These are phyloP conservation scores for Ypsolopha scabrella DNA, from an alignment of 2,888 invertebrate genomes.

Conservation along the genomic window DNA sequence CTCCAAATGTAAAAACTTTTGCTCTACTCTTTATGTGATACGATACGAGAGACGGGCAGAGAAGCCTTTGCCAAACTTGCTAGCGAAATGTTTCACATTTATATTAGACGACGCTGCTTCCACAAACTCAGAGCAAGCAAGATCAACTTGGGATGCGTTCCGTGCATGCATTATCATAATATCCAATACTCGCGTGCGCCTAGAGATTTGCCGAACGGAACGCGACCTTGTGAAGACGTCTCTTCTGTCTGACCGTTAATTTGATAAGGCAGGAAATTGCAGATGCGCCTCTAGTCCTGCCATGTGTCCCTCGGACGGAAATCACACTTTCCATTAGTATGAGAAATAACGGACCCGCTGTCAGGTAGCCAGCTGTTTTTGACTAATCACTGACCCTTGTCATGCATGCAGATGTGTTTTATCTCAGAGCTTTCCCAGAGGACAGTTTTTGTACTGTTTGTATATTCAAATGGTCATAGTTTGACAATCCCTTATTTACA, in stretches of 20 bases:
- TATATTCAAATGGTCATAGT: slow-evolving; percentile 38
- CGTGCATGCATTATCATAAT: slow-evolving; percentile 12
- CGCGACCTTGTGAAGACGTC: slow-evolving; percentile 22
- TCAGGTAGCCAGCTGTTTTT: slow-evolving; percentile 48
- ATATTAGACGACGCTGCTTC: slow-evolving; percentile 25
- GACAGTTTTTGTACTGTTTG: slow-evolving; percentile 21
- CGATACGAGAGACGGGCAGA: slow-evolving; percentile 35
- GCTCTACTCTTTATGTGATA: slow-evolving; percentile 58
- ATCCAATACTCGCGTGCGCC: slow-evolving; percentile 11
- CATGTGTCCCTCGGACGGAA: slow-evolving; percentile 45
- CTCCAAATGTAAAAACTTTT: slow-evolving; percentile 64
- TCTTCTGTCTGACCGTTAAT: slow-evolving; percentile 29
- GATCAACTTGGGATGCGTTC: neutral
- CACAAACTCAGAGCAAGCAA: slow-evolving; percentile 19
- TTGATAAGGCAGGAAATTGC: slow-evolving; percentile 44
- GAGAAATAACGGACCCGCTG: slow-evolving; percentile 36
- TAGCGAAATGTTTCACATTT: slow-evolving; percentile 55
- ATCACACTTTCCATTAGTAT: slow-evolving; percentile 33
- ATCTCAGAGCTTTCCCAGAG: slow-evolving; percentile 34
- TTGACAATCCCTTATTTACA: slow-evolving; percentile 33
- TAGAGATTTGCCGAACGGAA: slow-evolving; percentile 26
- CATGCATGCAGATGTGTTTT: slow-evolving; percentile 23
- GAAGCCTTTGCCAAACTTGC: slow-evolving; percentile 58
- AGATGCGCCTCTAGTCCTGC: slow-evolving; percentile 43
- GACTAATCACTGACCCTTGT: slow-evolving; percentile 22